Percentiles rank a stretch among this genome's conserved stretches.
Evolutionary conservation across 2,888 invertebrate genomes (phyloP).

Genomic region (Stenichneumon culpator): DNA sequence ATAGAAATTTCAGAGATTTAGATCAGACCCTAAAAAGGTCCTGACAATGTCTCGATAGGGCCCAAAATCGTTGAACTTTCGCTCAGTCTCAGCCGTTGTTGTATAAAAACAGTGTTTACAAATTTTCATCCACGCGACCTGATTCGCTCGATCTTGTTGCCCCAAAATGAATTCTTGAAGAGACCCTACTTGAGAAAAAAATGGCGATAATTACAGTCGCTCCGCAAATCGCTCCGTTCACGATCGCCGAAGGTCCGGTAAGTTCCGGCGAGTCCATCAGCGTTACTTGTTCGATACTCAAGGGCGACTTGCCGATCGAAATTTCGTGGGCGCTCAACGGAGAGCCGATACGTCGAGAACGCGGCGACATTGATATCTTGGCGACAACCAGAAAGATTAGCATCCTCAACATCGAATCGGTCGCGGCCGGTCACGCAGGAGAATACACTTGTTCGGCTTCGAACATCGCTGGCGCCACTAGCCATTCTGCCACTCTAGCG

Average conservation of each 20-base stretch:
- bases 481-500: slow-evolving; percentile 85
- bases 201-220: slow-evolving; percentile 85
- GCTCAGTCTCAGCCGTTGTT: too few relatives aligned
- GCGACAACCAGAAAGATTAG: slow-evolving; percentile 86
- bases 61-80: too few relatives aligned
- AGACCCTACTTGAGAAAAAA: too few relatives aligned
- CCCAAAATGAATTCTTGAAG: too few relatives aligned
- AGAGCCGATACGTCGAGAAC: slow-evolving; percentile 79
- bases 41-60: too few relatives aligned
- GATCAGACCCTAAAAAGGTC: too few relatives aligned
- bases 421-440: slow-evolving; percentile 86
- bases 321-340: slow-evolving; percentile 84
- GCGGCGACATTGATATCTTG: slow-evolving; percentile 83
- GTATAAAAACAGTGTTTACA: too few relatives aligned
- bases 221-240: slow-evolving; percentile 91
- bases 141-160: too few relatives aligned
- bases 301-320: slow-evolving; percentile 92
- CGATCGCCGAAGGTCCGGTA: slow-evolving; percentile 91
- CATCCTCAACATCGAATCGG: slow-evolving; percentile 86
- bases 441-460: slow-evolving; percentile 86
- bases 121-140: too few relatives aligned
- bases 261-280: slow-evolving; percentile 93
- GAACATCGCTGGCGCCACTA: slow-evolving; percentile 86
- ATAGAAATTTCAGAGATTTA: too few relatives aligned
- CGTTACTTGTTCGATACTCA: slow-evolving; percentile 90